Evolutionary conservation across 92 coral and sea anemone genomes (phyloP).

Genomic region (Paragorgia papillata): DNA sequence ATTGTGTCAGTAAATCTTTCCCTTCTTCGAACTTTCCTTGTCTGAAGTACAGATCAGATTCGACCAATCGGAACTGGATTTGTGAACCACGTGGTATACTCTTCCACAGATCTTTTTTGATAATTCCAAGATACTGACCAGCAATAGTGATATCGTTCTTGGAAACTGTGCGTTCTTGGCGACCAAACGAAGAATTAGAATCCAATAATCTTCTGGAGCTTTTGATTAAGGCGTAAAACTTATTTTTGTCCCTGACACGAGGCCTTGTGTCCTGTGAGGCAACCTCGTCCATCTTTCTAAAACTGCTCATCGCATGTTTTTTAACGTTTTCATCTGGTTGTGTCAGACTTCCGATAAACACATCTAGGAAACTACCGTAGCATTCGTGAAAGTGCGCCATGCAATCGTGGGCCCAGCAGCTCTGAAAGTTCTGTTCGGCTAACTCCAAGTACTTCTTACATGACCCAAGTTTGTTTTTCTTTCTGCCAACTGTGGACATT

Average conservation of each 20-base stretch:
- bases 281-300: slow-evolving; percentile 22
- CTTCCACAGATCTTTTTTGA: slow-evolving; percentile 14
- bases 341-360: background rate
- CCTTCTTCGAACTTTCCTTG: slow-evolving; percentile 15
- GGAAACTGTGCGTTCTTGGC: slow-evolving; percentile 1
- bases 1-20: background rate
- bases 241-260: slow-evolving; percentile 8
- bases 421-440: slow-evolving; percentile 15
- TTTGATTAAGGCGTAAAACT: slow-evolving; percentile 7
- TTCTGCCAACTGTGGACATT: background rate
- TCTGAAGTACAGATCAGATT: slow-evolving; percentile 16
- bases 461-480: background rate
- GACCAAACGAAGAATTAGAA: slow-evolving; percentile 19
- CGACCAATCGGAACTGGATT: slow-evolving; percentile 34
- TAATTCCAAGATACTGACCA: background rate
- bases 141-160: background rate
- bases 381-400: slow-evolving; percentile 24
- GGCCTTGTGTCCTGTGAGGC: slow-evolving; percentile 8
- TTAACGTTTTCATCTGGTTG: slow-evolving; percentile 8
- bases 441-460: background rate
- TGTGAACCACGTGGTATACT: slow-evolving; percentile 30
- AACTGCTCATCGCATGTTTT: slow-evolving; percentile 10
- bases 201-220: slow-evolving; percentile 12
- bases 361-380: slow-evolving; percentile 26
- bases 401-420: background rate